A percentile compares a stretch with the other conserved stretches of the same genome.
phyloP scores from a whole-genome alignment of 2,888 invertebrate species.

The Gisinianus flammeolus region DNA sequence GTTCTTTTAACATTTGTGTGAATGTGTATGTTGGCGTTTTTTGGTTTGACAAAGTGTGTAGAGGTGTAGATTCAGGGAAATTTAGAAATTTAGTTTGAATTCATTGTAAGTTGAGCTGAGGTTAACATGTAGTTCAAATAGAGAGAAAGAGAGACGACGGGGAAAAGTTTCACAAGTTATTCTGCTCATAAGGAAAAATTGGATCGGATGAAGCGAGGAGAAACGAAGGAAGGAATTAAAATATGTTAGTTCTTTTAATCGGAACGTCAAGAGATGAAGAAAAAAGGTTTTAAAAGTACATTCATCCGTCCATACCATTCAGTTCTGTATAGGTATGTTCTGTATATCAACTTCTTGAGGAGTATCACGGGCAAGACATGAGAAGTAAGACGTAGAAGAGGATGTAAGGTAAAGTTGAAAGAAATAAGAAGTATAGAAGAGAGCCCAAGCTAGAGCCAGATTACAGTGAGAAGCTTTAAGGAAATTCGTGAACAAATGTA shows the following conservation, averaged over 20 bases:
- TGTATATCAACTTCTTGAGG: too few species aligned
- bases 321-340: background rate
- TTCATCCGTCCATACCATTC: background rate
- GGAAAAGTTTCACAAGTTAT: slow-evolving; percentile 44
- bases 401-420: too few species aligned
- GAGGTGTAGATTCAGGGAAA: background rate
- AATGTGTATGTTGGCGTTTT: background rate
- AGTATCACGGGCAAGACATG: too few species aligned
- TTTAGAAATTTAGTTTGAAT: slow-evolving; percentile 6
- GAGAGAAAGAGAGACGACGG: background rate
- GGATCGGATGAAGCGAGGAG: slow-evolving; percentile 40
- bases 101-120: slow-evolving; percentile 8
- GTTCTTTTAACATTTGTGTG: background rate
- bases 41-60: background rate
- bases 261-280: slow-evolving; percentile 1
- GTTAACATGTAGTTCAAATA: background rate
- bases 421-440: too few species aligned
- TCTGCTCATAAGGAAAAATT: slow-evolving; percentile 47
- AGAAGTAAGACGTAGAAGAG: too few species aligned
- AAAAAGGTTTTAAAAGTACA: background rate
- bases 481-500: too few species aligned
- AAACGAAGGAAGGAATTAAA: slow-evolving; percentile 34
- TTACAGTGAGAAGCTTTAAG: too few species aligned
- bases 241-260: slow-evolving; percentile 16
- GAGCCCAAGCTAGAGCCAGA: too few species aligned